Base-by-base conservation (phyloP, 1,140 invertebrate genomes). In the Pectinophora gossypiella region DNA sequence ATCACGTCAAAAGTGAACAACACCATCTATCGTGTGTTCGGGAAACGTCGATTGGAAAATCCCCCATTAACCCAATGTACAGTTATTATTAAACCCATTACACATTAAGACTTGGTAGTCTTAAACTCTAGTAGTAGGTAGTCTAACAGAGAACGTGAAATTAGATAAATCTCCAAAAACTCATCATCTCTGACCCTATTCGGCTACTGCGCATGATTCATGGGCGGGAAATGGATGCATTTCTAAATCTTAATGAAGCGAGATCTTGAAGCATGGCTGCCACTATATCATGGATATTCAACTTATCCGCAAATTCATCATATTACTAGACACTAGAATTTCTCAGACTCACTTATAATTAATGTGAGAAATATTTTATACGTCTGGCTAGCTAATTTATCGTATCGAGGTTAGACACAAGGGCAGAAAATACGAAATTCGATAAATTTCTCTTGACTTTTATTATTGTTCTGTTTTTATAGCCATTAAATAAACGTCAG, bases 231-330 rank as follows among this genome's bases (percentile, higher is more conserved):
- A 40, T 40, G 36, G 36, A 15, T 40, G 36, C 36, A 40, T 40
- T 40, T 40, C 36, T 40, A 40, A 40, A 40, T 40, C 36, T 16
- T 40, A 40, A 40, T 40, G 36, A 40, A 40, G 10, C 36, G 36
- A 40, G 10, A 2, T 2, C 36, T 2, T 27, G 23, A 27, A 27
- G 23, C 12, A 27, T 27, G 23, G 23, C 36, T 2, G 36, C 16
- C 36, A 18, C 13, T 40, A 2, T 18, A 40, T 40, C 36, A 40
- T 40, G 16, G 16, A 40, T 15, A 40, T 40, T 15, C 27, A 32
- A n/a, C 27, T 32, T 32, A 32, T 32, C 27, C 27, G 27, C 27
- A n/a, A 32, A 32, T 32, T n/a, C 27, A 32, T 32, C 27, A 32
- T 32, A 32, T 32, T 9, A 32, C 27, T n/a, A 32, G 27, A 2